These are phyloP conservation scores for Drosophila peninsularis DNA, from an alignment of 2,888 invertebrate genomes.

Conservation along the genomic window DNA sequence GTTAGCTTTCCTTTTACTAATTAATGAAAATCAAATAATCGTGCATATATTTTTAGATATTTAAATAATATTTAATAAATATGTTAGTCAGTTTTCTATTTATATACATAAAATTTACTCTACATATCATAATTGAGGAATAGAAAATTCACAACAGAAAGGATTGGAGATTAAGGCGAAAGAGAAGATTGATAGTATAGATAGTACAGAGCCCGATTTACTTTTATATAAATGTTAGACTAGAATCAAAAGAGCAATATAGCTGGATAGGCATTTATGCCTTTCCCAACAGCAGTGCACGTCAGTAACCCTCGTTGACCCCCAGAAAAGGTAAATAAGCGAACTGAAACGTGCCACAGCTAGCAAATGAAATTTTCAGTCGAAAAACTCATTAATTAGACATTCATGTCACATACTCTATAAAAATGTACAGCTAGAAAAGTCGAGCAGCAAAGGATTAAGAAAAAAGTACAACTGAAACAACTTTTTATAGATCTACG, in stretches of 20 bases:
- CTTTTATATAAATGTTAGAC: no score
- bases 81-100: background rate
- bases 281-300: constrained; percentile 9
- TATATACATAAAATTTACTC: background rate
- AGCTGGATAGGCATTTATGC: background rate
- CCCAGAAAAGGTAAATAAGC: constrained; percentile 24
- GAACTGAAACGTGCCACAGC: constrained; percentile 45
- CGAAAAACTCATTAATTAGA: constrained; percentile 40
- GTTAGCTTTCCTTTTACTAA: background rate
- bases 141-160: no score
- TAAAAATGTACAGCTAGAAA: constrained; percentile 41
- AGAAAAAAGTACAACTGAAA: constrained; percentile 33
- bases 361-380: constrained; percentile 43
- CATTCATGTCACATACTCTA: constrained; percentile 47
- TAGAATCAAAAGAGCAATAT: background rate
- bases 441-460: constrained; percentile 56
- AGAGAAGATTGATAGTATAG: background rate
- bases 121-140: no score
- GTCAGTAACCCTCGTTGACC: constrained; percentile 55
- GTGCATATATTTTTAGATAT: constrained; percentile 1
- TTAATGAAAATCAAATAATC: background rate
- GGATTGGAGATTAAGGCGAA: background rate
- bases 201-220: background rate
- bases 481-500: constrained; percentile 50
- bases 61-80: background rate